A percentile compares a stretch with the other conserved stretches of the same genome.
Conservation (phyloP, 2,888 invertebrate species). For the Gandaritis pyraliata region DNA sequence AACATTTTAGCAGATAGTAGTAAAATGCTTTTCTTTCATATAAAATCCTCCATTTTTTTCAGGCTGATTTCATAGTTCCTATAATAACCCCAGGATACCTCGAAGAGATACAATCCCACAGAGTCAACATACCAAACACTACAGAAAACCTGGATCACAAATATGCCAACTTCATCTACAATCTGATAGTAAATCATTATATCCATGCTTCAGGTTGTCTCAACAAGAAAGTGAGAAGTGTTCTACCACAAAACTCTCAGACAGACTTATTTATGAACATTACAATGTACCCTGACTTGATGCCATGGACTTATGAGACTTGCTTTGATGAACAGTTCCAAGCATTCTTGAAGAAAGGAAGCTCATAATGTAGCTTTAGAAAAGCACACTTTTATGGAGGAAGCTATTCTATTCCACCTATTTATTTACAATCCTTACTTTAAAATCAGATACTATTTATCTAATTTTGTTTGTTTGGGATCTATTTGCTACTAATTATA, state of each 20-base stretch:
- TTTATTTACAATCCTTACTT: constrained; percentile 5
- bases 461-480: too few species aligned
- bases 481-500: too few species aligned
- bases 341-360: constrained; percentile 61
- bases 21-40: too few species aligned
- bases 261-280: constrained; percentile 63
- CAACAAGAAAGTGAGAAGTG: constrained; percentile 78
- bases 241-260: constrained; percentile 69
- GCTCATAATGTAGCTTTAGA: constrained; percentile 6
- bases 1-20: too few species aligned
- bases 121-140: constrained; percentile 62
- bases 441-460: constrained; percentile 9
- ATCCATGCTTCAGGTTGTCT: constrained; percentile 77
- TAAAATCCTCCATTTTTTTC: constrained; percentile 46
- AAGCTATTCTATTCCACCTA: constrained; percentile 13
- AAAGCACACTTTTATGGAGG: background rate
- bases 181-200: constrained; percentile 74
- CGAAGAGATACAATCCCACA: constrained; percentile 70
- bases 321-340: constrained; percentile 77
- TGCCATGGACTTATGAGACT: constrained; percentile 77
- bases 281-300: constrained; percentile 73
- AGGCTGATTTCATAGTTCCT: constrained; percentile 84
- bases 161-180: constrained; percentile 79
- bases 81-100: constrained; percentile 82
- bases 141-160: constrained; percentile 76